Conservation (phyloP, 2,113 vertebrate species). For the Merops nubicus region DNA sequence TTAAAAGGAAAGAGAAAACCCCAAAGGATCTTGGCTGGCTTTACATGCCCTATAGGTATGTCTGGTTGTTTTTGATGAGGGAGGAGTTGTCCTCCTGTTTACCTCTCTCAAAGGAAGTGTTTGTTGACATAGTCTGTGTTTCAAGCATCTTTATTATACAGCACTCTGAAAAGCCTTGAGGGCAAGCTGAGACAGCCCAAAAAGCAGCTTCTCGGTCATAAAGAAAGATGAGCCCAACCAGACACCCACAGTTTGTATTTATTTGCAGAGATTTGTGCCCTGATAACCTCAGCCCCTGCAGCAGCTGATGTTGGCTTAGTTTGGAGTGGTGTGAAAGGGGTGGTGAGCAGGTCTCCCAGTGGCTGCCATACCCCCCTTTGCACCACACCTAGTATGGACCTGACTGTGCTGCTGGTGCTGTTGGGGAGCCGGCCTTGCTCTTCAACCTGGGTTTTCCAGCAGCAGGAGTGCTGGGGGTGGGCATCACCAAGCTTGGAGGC, state of each 20-base stretch:
- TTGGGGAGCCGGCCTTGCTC: accelerated
- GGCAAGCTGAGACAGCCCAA: constrained; percentile 27
- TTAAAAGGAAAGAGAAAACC: constrained; percentile 19
- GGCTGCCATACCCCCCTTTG: not conserved
- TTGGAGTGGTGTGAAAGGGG: not conserved
- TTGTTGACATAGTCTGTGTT: constrained; percentile 64
- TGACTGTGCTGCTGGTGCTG: accelerated
- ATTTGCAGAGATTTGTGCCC: constrained; percentile 42
- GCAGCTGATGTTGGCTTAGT: not conserved
- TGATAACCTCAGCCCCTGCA: constrained; percentile 17
- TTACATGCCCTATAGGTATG: constrained; percentile 52
- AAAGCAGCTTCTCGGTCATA: constrained; percentile 25
- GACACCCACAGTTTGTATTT: not conserved
- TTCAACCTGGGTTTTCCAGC: not conserved
- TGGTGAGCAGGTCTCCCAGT: not conserved
- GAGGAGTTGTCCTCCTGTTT: constrained; percentile 66
- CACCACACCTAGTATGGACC: not conserved
- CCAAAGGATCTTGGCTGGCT: constrained; percentile 29
- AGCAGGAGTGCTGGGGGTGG: not conserved
- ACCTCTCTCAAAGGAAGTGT: constrained; percentile 69
- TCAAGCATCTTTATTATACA: constrained; percentile 67
- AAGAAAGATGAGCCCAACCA: not conserved
- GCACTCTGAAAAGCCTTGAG: constrained; percentile 36
- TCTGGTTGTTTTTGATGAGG: constrained; percentile 68
- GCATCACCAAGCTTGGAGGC: accelerated